Percentiles rank a stretch among this genome's conserved stretches.
Conservation (phyloP, 2,888 invertebrate species). For the Pegoplata infirma region DNA sequence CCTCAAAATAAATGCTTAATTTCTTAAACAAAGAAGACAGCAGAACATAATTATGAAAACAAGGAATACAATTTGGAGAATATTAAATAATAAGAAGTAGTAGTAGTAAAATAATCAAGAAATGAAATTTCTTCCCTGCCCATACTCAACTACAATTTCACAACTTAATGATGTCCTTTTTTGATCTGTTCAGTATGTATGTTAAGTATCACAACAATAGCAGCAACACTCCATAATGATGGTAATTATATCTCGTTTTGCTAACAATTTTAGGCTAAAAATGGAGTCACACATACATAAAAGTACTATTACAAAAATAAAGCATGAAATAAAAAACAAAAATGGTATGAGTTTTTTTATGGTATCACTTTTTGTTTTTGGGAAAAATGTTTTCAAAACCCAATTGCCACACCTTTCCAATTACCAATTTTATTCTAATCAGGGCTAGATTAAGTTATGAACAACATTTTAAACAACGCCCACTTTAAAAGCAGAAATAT, state of each 20-base stretch:
- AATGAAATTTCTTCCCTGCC: background rate
- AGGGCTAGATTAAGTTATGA: slow-evolving; percentile 48
- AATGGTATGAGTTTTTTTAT: slow-evolving; percentile 9
- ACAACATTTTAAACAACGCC: slow-evolving; percentile 29
- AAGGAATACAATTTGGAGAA: background rate
- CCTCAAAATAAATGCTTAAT: slow-evolving; percentile 56
- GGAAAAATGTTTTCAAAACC: background rate
- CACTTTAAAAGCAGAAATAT: background rate
- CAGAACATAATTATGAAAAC: background rate
- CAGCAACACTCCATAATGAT: slow-evolving; percentile 77
- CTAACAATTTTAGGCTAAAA: slow-evolving; percentile 72
- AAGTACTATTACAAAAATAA: background rate
- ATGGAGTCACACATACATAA: slow-evolving; percentile 47
- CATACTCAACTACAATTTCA: slow-evolving; percentile 7
- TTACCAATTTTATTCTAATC: slow-evolving; percentile 58
- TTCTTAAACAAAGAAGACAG: slow-evolving; percentile 23
- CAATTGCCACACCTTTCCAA: slow-evolving; percentile 61
- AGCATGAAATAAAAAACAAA: background rate
- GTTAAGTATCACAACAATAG: slow-evolving; percentile 55
- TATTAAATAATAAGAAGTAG: slow-evolving; percentile 22
- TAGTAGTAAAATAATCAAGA: slow-evolving; percentile 27
- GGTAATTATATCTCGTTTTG: slow-evolving; percentile 77
- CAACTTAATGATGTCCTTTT: slow-evolving; percentile 36
- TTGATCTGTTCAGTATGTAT: background rate
- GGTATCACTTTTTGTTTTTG: background rate